phyloP scores from a whole-genome alignment of 2,797 vertebrate genomes.

The Cryptoprocta ferox region DNA sequence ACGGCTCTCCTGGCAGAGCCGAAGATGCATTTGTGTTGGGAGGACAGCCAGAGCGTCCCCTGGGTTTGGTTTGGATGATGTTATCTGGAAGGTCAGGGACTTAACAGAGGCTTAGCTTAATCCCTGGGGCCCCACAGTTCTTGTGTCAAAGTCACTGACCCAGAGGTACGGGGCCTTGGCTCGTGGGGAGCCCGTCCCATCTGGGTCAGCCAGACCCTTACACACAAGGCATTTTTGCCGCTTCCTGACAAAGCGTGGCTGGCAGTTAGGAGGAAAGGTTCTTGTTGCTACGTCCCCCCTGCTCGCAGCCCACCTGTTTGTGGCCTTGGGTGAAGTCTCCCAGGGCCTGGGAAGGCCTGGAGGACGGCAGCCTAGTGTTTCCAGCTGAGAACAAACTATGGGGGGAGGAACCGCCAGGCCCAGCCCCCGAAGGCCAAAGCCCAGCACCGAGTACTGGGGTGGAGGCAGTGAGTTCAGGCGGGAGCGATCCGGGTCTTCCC shows the following conservation, averaged over 20 bases:
- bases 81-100: not conserved
- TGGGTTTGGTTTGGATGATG: not conserved
- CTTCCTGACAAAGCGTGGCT: not conserved
- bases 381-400: not conserved
- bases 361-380: not conserved
- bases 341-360: not conserved
- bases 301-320: not conserved
- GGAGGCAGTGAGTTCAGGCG: not conserved
- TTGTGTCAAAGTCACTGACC: not conserved
- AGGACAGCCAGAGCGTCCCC: not conserved
- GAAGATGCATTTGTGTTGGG: not conserved
- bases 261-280: not conserved
- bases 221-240: not conserved
- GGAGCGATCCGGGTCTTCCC: not conserved
- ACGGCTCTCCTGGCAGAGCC: no score
- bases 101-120: not conserved
- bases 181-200: not conserved
- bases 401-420: not conserved
- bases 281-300: not conserved
- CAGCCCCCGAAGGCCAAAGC: not conserved
- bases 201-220: not conserved
- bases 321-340: not conserved
- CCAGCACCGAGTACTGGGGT: accelerated
- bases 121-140: not conserved
- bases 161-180: not conserved